Base-by-base conservation (phyloP, 2,888 invertebrate species). In the Pammene aurita region DNA sequence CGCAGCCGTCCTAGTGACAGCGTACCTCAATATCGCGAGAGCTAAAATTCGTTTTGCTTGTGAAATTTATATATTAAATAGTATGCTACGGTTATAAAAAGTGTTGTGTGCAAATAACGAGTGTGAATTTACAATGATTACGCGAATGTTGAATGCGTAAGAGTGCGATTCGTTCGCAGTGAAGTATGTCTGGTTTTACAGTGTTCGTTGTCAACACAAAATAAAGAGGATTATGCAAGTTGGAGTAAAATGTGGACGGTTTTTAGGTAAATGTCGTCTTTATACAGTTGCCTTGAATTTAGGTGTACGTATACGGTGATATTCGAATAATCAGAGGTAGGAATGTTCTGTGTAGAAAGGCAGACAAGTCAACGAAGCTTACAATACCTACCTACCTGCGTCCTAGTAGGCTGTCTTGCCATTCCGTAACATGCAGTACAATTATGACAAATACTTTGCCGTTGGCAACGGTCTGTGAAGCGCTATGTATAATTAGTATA, bases 161-260 rank as follows among this genome's bases (percentile, higher is more conserved):
- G n/a, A n/a, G 74, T 71, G 76, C 72, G 71, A 75, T 73, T 72
- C 76, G 76, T 79, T 75, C 75, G 77, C 80, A 78, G 76, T 78
- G 80, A 83, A 87, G 80, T 76, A 90, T 92, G 91, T 85, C 83
- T 85, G 86, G 84, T 83, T 82, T 80, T 77, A 78, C 84, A 80
- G 85, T 86, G 85, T 88, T 88, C 86, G 88, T 89, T 89, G 88
- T 91, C 89, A 89, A 89, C 84, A 88, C 85, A 84, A 86, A 89
- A 90, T 89, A 90, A 86, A 84, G 84, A 87, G 89, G 87, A 92
- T 90, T 91, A 90, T 90, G 90, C 92, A 90, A 90, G 90, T 87
- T 86, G 87, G 85, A 85, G 83, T 83, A 86, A 85, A 86, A 90
- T 91, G 87, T 88, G 88, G 84, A 85, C 84, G 84, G 84, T 81